These are phyloP conservation scores for Leptopterna dolabrata DNA, from an alignment of 2,888 invertebrate genomes.

Conservation along the genomic window DNA sequence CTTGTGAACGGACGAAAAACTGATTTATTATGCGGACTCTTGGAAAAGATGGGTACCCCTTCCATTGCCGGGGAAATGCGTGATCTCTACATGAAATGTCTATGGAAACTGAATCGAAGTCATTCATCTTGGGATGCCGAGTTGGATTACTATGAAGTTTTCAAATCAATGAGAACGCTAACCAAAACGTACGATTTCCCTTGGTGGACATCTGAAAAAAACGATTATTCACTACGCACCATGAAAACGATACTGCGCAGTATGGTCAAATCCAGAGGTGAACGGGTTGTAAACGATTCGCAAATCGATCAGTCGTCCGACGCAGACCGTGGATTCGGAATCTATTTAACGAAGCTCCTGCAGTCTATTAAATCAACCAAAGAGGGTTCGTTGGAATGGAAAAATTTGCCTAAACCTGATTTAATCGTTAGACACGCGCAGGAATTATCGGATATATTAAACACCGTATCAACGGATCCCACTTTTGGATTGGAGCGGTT, in stretches of 20 bases:
- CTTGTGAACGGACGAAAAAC: conserved; percentile 10
- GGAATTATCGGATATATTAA: conserved; percentile 11
- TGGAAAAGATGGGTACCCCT: neutral
- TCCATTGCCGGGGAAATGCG: neutral
- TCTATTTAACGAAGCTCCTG: neutral
- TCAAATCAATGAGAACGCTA: neutral
- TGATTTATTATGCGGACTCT: neutral
- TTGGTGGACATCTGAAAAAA: neutral
- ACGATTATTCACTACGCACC: neutral
- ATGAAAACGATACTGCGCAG: neutral
- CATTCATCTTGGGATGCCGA: neutral
- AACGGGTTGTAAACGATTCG: neutral
- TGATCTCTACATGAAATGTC: conserved; percentile 10
- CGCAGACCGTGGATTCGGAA: neutral
- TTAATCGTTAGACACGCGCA: neutral
- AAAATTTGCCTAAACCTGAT: neutral
- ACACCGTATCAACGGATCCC: neutral
- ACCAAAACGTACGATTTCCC: neutral
- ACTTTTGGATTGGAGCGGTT: neutral
- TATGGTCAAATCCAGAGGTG: conserved; percentile 10
- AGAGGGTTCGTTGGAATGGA: neutral
- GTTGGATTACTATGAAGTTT: conserved; percentile 3
- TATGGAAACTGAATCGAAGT: conserved; percentile 14
- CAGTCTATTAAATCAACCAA: neutral
- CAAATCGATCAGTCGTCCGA: neutral